A percentile compares a stretch with the other conserved stretches of the same genome.
Conservation (phyloP, 2,888 invertebrate species). For the Sceliomorpha sp. region DNA sequence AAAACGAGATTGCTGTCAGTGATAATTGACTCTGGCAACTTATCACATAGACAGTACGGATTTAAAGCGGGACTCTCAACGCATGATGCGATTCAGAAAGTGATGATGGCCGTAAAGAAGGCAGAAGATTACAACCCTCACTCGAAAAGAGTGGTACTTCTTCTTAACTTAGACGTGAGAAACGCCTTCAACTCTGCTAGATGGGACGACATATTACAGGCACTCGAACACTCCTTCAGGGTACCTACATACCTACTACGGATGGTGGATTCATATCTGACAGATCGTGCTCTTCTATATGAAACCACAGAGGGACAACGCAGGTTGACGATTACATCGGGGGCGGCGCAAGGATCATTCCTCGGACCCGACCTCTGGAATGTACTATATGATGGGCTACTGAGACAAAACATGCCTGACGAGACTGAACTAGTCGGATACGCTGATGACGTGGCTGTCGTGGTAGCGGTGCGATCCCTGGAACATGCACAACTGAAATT, state of each 20-base stretch:
- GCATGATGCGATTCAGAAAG: no score
- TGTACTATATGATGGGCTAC: background rate
- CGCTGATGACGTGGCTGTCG: background rate
- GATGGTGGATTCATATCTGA: slow-evolving; percentile 43
- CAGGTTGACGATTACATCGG: background rate
- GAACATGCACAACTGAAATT: no score
- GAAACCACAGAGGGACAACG: slow-evolving; percentile 17
- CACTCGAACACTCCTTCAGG: slow-evolving; percentile 50
- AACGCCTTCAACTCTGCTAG: slow-evolving; percentile 50
- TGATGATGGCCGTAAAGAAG: no score
- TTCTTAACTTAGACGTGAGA: slow-evolving; percentile 41
- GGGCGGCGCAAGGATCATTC: slow-evolving; percentile 19
- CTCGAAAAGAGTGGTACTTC: slow-evolving; percentile 1
- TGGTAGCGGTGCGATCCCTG: no score
- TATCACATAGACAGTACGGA: slow-evolving; percentile 22
- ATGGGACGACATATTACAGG: slow-evolving; percentile 41
- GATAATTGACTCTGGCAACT: slow-evolving; percentile 30
- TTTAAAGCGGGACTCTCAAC: slow-evolving; percentile 1
- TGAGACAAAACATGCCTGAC: background rate
- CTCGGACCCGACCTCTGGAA: slow-evolving; percentile 28
- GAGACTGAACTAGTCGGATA: background rate
- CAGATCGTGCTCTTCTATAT: slow-evolving; percentile 38
- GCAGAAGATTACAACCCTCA: no score
- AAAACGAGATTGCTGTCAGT: slow-evolving; percentile 50
- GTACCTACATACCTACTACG: slow-evolving; percentile 41